Conservation (phyloP, 2,113 vertebrate species). For the Dryoscopus gambensis region DNA sequence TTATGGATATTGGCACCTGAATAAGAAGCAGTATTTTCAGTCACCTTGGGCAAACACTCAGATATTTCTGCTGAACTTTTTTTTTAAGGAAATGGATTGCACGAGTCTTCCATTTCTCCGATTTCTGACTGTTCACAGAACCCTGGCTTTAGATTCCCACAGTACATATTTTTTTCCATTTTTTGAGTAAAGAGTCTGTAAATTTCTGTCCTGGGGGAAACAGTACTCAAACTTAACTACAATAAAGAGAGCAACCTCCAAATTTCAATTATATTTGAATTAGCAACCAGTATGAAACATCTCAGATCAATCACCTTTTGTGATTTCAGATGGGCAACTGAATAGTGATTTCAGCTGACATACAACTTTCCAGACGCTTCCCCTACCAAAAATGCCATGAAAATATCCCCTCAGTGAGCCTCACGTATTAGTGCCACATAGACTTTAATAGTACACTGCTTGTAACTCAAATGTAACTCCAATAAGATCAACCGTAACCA, state of each 20-base stretch:
- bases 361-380: neutral
- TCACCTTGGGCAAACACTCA: neutral
- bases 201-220: neutral
- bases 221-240: neutral
- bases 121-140: neutral
- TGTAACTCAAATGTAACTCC: neutral
- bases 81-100: neutral
- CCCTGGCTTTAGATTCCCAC: neutral
- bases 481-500: neutral
- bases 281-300: neutral
- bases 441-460: rapidly evolving
- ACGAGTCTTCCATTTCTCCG: neutral
- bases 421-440: neutral
- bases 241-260: neutral
- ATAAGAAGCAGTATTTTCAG: neutral
- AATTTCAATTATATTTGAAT: neutral
- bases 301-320: neutral
- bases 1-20: neutral
- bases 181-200: neutral
- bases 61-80: neutral
- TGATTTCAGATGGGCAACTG: neutral
- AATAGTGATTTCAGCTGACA: neutral
- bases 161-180: neutral
- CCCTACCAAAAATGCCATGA: neutral
- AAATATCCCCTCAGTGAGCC: neutral